These are phyloP conservation scores for Conchocele bisecta DNA, from an alignment of 2,888 invertebrate genomes.

Conservation along the genomic window DNA sequence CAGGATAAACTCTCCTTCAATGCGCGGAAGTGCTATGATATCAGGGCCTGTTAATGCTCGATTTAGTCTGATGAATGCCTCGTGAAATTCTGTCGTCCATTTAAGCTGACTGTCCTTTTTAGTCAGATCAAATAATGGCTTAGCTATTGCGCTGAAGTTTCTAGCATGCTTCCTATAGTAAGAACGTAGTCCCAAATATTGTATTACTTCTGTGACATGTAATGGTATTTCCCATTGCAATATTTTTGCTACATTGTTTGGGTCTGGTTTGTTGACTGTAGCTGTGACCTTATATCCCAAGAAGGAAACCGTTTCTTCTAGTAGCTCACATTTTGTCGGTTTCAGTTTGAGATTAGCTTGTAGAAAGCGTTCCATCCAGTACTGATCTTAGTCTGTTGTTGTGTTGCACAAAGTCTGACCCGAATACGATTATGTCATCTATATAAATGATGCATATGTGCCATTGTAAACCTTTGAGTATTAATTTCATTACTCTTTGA, in stretches of 20 bases:
- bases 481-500: slow-evolving; percentile 48
- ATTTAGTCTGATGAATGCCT: too few species aligned
- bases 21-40: too few species aligned
- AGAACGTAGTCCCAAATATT: slow-evolving; percentile 33
- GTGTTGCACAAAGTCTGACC: slow-evolving; percentile 33
- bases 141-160: slow-evolving; percentile 27
- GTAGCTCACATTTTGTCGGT: slow-evolving; percentile 45
- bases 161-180: slow-evolving; percentile 38
- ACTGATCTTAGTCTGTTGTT: slow-evolving; percentile 34
- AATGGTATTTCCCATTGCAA: slow-evolving; percentile 17
- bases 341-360: slow-evolving; percentile 55
- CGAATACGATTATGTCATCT: slow-evolving; percentile 53
- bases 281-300: slow-evolving; percentile 30
- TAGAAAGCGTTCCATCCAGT: slow-evolving; percentile 35
- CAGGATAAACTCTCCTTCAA: too few species aligned
- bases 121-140: slow-evolving; percentile 23
- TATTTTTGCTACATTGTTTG: slow-evolving; percentile 15
- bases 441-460: slow-evolving; percentile 47
- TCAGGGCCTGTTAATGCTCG: too few species aligned
- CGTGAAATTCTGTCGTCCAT: too few species aligned
- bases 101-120: slow-evolving; percentile 3
- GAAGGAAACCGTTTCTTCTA: slow-evolving; percentile 37
- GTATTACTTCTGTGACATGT: slow-evolving; percentile 36
- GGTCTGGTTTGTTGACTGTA: slow-evolving; percentile 11
- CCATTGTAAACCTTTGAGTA: slow-evolving; percentile 45